Base-by-base conservation (phyloP, 2,888 invertebrate genomes). In the Molorchus minor region DNA sequence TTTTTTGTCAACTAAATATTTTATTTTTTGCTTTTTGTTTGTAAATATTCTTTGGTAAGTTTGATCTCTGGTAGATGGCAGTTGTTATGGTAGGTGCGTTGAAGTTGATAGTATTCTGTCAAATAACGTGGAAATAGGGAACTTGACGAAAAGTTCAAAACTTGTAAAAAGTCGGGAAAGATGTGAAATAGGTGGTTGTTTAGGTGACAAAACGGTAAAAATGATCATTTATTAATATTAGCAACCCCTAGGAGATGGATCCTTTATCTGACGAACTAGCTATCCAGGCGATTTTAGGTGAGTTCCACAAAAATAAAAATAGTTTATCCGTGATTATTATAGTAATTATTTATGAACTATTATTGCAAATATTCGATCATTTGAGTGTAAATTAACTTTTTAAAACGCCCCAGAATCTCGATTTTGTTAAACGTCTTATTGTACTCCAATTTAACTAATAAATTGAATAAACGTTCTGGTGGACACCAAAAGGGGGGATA, bases 271-370 rank as follows among this genome's bases (percentile, higher is more conserved):
- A 77, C 58, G 80, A 79, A 69, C 71, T 78, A 65, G 76, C 76
- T 41, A 69, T 79, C 55, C 77, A 78, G 61, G 78, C 77, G 58
- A 74, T 78, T 66, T 70, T 79, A 60, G 77, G 79, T 79, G 68
- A 74, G 78, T 75, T 13, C 29, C 41, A 30, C n/a, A 29, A 52
- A 51, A 52, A 36, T 33, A 33, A 41, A 30, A 33, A 29, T 43
- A 38, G 41, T 53, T 56, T 43, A 43, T 56, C 43, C 40, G 16
- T 16, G 17, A 52, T 35, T 35, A 51, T 51, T 43, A 36, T 51
- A 38, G 33, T 41, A 36, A 38, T 44, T 35, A 17, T 40, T 33
- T n/a, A n/a, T n/a, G n/a, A n/a, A 12, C 20, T 38, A 43, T 44
- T 54, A 16, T 16, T 17, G 16, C 41, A 15, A 43, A 19, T 38